Base-by-base conservation (phyloP, 1,140 invertebrate species). In the Oscheius sp. region DNA sequence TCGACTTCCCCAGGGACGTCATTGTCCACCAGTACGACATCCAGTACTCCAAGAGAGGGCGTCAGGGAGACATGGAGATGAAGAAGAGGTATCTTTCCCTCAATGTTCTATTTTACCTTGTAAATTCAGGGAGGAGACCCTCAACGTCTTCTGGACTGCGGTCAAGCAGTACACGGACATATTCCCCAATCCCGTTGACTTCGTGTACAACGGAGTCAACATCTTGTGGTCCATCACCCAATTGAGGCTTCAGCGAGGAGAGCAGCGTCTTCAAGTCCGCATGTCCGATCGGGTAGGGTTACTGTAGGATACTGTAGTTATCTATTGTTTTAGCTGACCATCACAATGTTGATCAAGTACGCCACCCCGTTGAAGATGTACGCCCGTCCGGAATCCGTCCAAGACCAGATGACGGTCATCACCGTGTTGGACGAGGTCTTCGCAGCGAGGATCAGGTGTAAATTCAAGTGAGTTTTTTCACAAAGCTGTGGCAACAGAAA, bases 171-270 rank as follows among this genome's bases (percentile, higher is more conserved):
- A 15, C 7, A 23, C 4, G 7, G 49, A 55, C 49, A 7, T 55
- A 4, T 55, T 55, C 31, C 64, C 36, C 15, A 13, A 3, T 31
- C 35, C 1, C 7, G n/a, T n/a, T 3, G n/a, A 49, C 15, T 28
- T 52, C 26, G 29, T 38, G 28, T 68, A 32, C 65, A 68, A 68
- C n/a, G 65, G 49, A n/a, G 65, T 68, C 18, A 68, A 68, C 23
- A 35, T 68, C 18, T 4, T 68, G 2, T 68, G 65, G 65, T 20
- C 45, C 10, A 55, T n/a, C 18, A 4, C 4, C 52, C 18, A 2
- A 55, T 3, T 49, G 52, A 15, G 23, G 28, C 28, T 23, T 55
- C 49, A 23, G 4, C 4, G n/a, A n/a, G n/a, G n/a, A n/a, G n/a
- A n/a, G n/a, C n/a, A n/a, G n/a, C n/a, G n/a, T n/a, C n/a, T n/a